Evolutionary conservation across 2,113 vertebrate genomes (phyloP).

Genomic region (Ellobius talpinus): DNA sequence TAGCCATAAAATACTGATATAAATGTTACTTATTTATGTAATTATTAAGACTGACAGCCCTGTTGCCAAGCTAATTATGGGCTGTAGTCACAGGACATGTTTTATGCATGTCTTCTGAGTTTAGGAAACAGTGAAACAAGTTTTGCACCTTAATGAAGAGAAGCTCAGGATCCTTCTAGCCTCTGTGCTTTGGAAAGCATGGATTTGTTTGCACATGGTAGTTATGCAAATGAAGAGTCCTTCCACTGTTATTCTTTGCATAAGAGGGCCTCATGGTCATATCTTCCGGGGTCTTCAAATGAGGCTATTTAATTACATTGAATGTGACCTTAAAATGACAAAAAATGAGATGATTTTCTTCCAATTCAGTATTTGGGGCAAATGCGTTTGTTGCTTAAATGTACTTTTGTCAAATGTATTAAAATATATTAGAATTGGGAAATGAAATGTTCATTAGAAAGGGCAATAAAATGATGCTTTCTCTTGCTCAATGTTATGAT

Average conservation of each 20-base stretch:
- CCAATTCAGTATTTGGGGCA: neutral
- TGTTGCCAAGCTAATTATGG: constrained; percentile 43
- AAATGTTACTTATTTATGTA: constrained; percentile 68
- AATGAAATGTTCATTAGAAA: constrained; percentile 37
- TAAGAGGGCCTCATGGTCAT: neutral
- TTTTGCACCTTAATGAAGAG: constrained; percentile 61
- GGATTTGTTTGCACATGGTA: neutral
- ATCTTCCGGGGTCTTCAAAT: neutral
- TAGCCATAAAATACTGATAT: constrained; percentile 42
- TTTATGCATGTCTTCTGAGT: constrained; percentile 54
- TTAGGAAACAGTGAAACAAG: constrained; percentile 33
- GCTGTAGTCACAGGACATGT: constrained; percentile 52
- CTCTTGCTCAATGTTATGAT: neutral
- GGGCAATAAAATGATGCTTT: neutral
- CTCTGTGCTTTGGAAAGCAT: neutral
- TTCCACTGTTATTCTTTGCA: neutral
- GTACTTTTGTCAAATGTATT: neutral
- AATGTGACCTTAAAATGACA: neutral
- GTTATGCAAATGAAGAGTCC: neutral
- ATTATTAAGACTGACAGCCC: constrained; percentile 71
- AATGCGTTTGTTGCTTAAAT: neutral
- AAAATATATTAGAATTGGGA: constrained; percentile 25
- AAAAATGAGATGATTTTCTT: neutral
- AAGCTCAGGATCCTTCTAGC: neutral
- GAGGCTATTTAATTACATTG: neutral